Evolutionary conservation across 2,888 invertebrate genomes (phyloP).

Genomic region (Ennomos erosarius): DNA sequence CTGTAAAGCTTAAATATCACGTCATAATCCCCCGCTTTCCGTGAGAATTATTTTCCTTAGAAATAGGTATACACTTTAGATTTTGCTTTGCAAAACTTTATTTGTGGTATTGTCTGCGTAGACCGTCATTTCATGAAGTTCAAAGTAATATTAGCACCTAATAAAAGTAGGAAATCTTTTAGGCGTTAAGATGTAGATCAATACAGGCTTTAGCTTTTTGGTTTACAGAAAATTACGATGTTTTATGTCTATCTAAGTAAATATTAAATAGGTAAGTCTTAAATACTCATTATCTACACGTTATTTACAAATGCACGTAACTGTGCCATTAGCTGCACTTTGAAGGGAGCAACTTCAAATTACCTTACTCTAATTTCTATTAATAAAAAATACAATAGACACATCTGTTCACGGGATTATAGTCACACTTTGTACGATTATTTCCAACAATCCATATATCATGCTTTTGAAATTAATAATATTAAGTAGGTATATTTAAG

Average conservation of each 20-base stretch:
- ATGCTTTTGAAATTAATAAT: conserved; percentile 18
- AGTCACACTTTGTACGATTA: conserved; percentile 82
- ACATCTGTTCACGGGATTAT: conserved; percentile 67
- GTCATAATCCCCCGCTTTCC: conserved; percentile 61
- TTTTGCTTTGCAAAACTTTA: conserved; percentile 79
- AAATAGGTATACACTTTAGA: conserved; percentile 57
- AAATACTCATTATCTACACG: conserved; percentile 64
- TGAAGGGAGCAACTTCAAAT: conserved; percentile 69
- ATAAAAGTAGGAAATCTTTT: conserved; percentile 27
- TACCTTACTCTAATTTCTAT: conserved; percentile 38
- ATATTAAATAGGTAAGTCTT: conserved; percentile 60
- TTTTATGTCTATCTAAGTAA: conserved; percentile 74
- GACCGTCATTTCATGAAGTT: conserved; percentile 53
- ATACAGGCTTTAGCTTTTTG: conserved; percentile 14
- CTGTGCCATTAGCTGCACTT: conserved; percentile 77
- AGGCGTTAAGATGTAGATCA: conserved; percentile 23
- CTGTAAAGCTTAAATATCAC: conserved; percentile 84
- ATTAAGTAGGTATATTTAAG: conserved; percentile 10
- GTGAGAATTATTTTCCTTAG: conserved; percentile 70
- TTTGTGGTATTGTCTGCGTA: conserved; percentile 73
- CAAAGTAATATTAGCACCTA: conserved; percentile 51
- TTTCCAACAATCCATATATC: conserved; percentile 52
- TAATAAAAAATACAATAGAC: conserved; percentile 62
- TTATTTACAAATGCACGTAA: conserved; percentile 75
- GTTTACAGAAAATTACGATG: conserved; percentile 35